Base-by-base conservation (phyloP, 2,888 invertebrate genomes). In the Cartodere bifasciata region DNA sequence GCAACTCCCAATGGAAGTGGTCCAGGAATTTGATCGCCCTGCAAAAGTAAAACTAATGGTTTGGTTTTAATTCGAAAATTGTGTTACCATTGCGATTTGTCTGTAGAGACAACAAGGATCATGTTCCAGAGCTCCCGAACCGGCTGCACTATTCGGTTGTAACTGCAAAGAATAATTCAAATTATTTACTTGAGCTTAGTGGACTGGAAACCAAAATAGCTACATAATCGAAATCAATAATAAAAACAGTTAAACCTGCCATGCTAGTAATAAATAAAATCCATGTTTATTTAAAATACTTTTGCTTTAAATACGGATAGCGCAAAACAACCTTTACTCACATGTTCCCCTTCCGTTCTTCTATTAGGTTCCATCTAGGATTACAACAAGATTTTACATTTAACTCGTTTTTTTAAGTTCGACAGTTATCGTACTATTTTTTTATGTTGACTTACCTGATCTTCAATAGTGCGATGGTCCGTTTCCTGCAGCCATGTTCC, bases 401-500 rank as follows among this genome's bases (percentile, higher is more conserved):
- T 22, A 22, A n/a, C n/a, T n/a, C n/a, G n/a, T n/a, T n/a, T n/a
- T 7, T 20, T 6, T 20, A 7, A 6, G 7, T 9, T 9, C 20
- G 20, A 20, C 20, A 6, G 20, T 7, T 6, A 20, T 20, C 6
- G n/a, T 9, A 20, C 9, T 20, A 20, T 20, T 20, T 20, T 20
- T 20, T 7, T 9, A 20, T 20, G 20, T 9, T 7, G n/a, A 6
- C 20, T 47, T 63, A 94, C 94, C 78, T 95, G 95, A 64, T 95
- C 94, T 62, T 97, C 97, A 42, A 97, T 90, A 26, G 84, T 84
- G 38, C 88, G 80, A 58, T 97, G 94, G 58, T 95, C 94, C 0
- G 91, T 92, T 55, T 95, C 92, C 55, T 91, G 88, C 22, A 94
- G 70, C 87, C 92, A 92, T 28, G 90, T 88, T 7, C 92, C 92